phyloP scores from a whole-genome alignment of 2,113 vertebrate species.

The Melanostigma gelatinosum region DNA sequence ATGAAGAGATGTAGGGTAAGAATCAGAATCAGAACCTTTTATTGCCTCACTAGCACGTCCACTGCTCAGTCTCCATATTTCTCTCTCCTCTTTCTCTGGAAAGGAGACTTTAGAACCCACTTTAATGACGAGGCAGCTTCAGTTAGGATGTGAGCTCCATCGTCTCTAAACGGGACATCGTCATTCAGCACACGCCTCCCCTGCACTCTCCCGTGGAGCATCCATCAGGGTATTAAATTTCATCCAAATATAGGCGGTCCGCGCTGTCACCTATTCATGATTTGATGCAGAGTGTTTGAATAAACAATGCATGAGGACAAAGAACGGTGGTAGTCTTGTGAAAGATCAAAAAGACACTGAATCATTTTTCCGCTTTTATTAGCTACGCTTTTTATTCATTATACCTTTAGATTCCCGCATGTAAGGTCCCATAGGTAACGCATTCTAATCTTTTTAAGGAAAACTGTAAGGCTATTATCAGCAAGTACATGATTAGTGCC shows the following conservation, averaged over 20 bases:
- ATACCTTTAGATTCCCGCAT: neutral
- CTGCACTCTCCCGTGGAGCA: constrained; percentile 30
- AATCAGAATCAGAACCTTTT: too few relatives aligned
- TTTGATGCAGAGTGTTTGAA: constrained; percentile 45
- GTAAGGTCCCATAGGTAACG: neutral
- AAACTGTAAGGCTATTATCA: neutral
- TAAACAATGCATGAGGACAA: constrained; percentile 33
- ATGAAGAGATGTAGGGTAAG: too few relatives aligned
- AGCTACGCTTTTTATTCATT: neutral
- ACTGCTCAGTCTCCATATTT: constrained; percentile 5
- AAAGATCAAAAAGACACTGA: constrained; percentile 1
- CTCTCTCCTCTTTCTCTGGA: constrained; percentile 9
- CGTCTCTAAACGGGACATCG: constrained; percentile 68
- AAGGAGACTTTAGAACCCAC: constrained; percentile 21
- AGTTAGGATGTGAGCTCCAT: constrained; percentile 34
- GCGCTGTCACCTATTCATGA: constrained; percentile 38
- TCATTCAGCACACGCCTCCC: constrained; percentile 63
- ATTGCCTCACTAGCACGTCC: neutral
- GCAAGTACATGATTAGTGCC: neutral
- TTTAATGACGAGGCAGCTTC: constrained; percentile 55
- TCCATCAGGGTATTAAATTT: constrained; percentile 67
- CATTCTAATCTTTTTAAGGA: neutral
- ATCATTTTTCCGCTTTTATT: neutral
- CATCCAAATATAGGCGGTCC: constrained; percentile 50
- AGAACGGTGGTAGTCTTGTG: neutral